Evolutionary conservation across 53 echinoderm and acorn worm species (phyloP), one percentile per base, ranked within the genome.

Genomic region (Apostichopus leukothele): DNA sequence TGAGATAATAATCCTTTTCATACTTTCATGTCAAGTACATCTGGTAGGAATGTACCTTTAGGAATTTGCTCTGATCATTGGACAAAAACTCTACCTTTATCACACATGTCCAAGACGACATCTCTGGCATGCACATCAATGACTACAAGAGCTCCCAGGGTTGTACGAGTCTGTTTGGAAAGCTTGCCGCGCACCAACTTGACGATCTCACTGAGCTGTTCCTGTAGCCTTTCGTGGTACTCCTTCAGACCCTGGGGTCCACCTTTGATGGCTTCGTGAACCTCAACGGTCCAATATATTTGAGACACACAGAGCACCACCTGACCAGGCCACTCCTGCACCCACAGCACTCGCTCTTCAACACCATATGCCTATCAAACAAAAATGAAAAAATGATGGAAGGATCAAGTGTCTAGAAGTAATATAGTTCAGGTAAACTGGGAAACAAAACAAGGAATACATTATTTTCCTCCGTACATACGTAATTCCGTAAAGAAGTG

Each of bases 321-420:
- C 79, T 99, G 99, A 74, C 99, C 99, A 10, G 99, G 99, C 99
- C 99, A 99, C 86, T 99, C 96, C 75, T 96, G 99, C 6, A 99
- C 99, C 99, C 99, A 99, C 84, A 94, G 90, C 26, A 89, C 91
- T 51, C 99, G 85, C 50, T 96, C 96, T 78, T 99, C 99, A 22
- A 99, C 91, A 57, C 96, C 99, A 90, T 99, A 99, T 4, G 99
- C 99, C 96, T 97, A 78, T 5, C 67, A 57, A 52, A 51, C 63
- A 13, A 53, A 60, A 71, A 52, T 4, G 5, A 18, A 51, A 25
- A 1, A 12, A 51, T 9, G 27, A 26, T 5, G 26, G 51, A 71
- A 71, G 0, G 63, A 63, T 63, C 16, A 16, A 63, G 11, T 13
- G 16, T 4, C 63, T 13, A 5, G 63, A 7, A 61, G 60, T 60